Evolutionary conservation across 23 tunicate genomes (phyloP), one percentile per base, ranked within the genome.

Genomic region (Botrylloides violaceus): DNA sequence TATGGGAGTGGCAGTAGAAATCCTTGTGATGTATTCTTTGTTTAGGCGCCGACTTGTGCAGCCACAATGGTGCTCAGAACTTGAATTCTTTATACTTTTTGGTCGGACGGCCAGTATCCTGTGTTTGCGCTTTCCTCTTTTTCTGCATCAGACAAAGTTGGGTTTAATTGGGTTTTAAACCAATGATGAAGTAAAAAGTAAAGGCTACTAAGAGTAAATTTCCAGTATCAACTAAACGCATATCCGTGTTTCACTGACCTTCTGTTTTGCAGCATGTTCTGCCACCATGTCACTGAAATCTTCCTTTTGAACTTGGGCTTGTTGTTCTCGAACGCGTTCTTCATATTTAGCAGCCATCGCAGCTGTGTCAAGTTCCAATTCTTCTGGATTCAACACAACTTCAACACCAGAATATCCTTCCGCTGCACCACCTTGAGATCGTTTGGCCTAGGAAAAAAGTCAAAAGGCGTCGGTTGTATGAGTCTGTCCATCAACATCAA

Each of bases 231-330:
- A n/a, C n/a, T n/a, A n/a, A n/a, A 21, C 28, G 23, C 36, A 72
- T 3, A 58, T 3, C 3, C 15, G 31, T 30, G 29, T 64, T 30
- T 28, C n/a, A 32, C 26, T 60, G 1, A 82, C 90, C 82, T 89
- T 89, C 39, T 89, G 96, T 66, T 83, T 89, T 3, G 96, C 96
- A 0, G 88, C 88, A 47, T 94, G 99, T n/a, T 94, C 99, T 3
- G 95, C 89, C 31, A 94, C 94, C 90, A 94, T 79, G 80, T 94
- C 99, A 74, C 95, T 87, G 66, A 94, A 94, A 61, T 84, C 92
- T 55, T 87, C 92, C 49, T 81, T 81, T 64, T 81, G 75, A 2
- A 77, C 84, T 36, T 71, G 58, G 33, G 79, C 92, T 66, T 92
- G 94, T 36, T 73, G 68, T 59, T 92, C 88, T 12, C 88, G 70